Evolutionary conservation across 2,888 invertebrate species (phyloP), one percentile per base, ranked within the genome.

Genomic region (Bembecia ichneumoniformis): DNA sequence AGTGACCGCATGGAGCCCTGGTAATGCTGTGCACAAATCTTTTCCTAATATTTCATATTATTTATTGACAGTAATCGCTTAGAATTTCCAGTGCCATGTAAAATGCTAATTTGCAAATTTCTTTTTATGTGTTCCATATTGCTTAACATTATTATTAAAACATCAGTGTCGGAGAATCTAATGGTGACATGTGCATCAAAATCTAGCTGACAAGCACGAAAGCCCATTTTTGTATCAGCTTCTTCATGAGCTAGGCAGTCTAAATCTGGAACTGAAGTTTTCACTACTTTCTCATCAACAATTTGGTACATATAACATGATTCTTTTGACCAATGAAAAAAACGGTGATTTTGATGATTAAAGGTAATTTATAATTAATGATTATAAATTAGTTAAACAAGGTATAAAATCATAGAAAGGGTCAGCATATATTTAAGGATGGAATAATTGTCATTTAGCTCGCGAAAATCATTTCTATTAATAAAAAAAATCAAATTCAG

Each of bases 1-100:
- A 7, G 63, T 66, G 13, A 60, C 35, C 10, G 69, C 68, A 47
- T 71, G 67, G 43, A 66, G 62, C 35, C 52, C 55, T 35, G 67
- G 63, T 51, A 68, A 45, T 43, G 58, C 57, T 52, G 52, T 49
- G 16, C 47, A 63, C 48, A 64, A 50, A 36, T 45, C 45, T 35
- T 20, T 3, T 5, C 64, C 66, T 36, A 69, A 51, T 35, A 52
- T 54, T 52, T 53, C 43, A 51, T 58, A 49, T 46, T 66, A 11
- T 48, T 56, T 46, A 16, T 50, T 57, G 40, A 65, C 47, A 52
- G 58, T 53, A 46, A 56, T 58, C 55, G 48, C 13, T 50, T 47
- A 1, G 47, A 1, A 49, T 63, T 63, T 14, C 59, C 59, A 15
- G 49, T 50, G 44, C 56, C 55, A 16, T 54, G 45, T 40, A 55